Evolutionary conservation across 2,888 invertebrate genomes (phyloP), one percentile per base, ranked within the genome.

Genomic region (Noctua janthina): DNA sequence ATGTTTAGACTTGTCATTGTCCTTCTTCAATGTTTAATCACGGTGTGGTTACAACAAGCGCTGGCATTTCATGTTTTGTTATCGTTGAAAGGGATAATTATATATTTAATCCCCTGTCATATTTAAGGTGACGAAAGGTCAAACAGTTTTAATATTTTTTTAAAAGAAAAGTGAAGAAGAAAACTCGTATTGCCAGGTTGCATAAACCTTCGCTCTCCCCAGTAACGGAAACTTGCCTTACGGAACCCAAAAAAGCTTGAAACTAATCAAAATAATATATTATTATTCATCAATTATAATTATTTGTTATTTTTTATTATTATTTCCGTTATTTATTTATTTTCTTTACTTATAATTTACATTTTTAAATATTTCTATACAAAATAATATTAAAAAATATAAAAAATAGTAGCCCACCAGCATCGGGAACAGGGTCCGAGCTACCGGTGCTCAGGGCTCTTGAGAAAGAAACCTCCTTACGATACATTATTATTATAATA

Each of bases 21-120:
- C 70, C 56, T 64, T 76, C 29, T 35, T 79, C 39, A 73, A 62
- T 29, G 67, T 74, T 73, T 51, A 75, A 72, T 71, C 23, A 49
- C 62, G 59, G 43, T 64, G 51, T 39, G 73, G 70, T 78, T 43
- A 62, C 56, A 35, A 56, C 73, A 51, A n/a, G 56, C 46, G 29
- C 11, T 43, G 64, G 71, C 39, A 35, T 64, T 62, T 62, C 51
- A 20, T 8, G 56, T 67, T 74, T 68, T 43, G 2, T 51, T 82
- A 51, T 67, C 78, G 23, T 29, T 54, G 8, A 8, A 35, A 1
- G 39, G 6, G 29, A 68, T 68, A n/a, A 39, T 39, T 46, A 39
- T 39, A 20, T 43, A n/a, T 35, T 66, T n/a, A 78, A 17, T n/a
- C 10, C 20, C 3, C 13, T n/a, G n/a, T 66, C 17, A 46, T 46